These are phyloP conservation scores for Xenopus laevis DNA, from an alignment of 2,113 vertebrate genomes.

Conservation along the genomic window DNA sequence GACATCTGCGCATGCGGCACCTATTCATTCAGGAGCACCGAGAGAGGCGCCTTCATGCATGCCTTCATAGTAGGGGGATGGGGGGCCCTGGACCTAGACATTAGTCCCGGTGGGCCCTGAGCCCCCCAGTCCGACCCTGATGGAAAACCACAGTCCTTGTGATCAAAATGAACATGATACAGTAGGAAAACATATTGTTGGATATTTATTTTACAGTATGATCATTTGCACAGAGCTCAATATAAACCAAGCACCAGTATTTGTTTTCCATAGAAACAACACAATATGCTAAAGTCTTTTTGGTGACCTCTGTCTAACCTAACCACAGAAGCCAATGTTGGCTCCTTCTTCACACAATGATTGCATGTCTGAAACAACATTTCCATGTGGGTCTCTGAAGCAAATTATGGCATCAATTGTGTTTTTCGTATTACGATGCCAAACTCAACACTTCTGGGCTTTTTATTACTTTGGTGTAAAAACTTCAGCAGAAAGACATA, in stretches of 20 bases:
- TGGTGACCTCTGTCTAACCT: slow-evolving; percentile 1
- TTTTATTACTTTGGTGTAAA: slow-evolving; percentile 8
- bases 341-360: neutral
- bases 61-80: too few species aligned
- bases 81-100: too few species aligned
- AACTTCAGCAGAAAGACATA: slow-evolving; percentile 12
- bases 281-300: neutral
- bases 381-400: slow-evolving; percentile 14
- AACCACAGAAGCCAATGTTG: slow-evolving; percentile 3
- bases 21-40: too few species aligned
- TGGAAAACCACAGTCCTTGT: neutral
- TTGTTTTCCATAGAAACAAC: neutral
- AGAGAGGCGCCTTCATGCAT: too few species aligned
- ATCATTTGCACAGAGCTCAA: neutral
- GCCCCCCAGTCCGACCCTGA: too few species aligned
- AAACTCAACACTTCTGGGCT: slow-evolving; percentile 13
- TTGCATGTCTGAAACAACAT: slow-evolving; percentile 4
- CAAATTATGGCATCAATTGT: neutral
- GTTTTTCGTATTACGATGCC: slow-evolving; percentile 19
- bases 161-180: neutral
- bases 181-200: neutral
- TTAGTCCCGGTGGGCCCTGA: too few species aligned
- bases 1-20: too few species aligned
- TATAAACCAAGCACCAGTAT: neutral
- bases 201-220: too few species aligned